These are phyloP conservation scores for Oryzias curvinotus DNA, from an alignment of 2,113 vertebrate species.

Conservation along the genomic window DNA sequence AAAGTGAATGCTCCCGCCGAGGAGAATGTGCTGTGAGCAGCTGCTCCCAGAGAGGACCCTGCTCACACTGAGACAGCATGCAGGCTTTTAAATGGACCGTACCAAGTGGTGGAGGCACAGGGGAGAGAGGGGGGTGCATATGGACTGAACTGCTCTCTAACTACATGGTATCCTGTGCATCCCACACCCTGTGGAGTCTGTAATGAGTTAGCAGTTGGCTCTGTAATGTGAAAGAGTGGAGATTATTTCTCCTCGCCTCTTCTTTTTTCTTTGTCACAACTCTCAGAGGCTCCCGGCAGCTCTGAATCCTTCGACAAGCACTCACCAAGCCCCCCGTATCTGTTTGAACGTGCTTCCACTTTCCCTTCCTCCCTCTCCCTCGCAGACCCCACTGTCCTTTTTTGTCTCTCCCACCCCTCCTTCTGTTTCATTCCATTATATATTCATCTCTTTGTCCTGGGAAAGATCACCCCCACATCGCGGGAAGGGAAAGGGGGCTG, in stretches of 20 bases:
- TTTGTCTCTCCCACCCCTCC: constrained; percentile 63
- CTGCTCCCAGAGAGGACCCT: constrained; percentile 78
- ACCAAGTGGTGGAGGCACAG: constrained; percentile 73
- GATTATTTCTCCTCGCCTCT: constrained; percentile 35
- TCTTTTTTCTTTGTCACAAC: constrained; percentile 16
- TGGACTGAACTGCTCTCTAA: constrained; percentile 52
- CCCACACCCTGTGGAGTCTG: constrained; percentile 45
- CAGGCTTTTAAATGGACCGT: constrained; percentile 80
- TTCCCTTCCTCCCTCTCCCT: constrained; percentile 53
- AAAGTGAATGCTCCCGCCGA: constrained; percentile 66
- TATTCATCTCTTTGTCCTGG: constrained; percentile 79
- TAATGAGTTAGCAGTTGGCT: constrained; percentile 45
- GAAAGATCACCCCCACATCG: constrained; percentile 68
- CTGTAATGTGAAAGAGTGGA: constrained; percentile 25
- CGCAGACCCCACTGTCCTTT: constrained; percentile 59
- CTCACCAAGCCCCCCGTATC: constrained; percentile 62
- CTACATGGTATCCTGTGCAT: constrained; percentile 30
- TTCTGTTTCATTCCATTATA: constrained; percentile 67
- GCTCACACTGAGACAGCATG: constrained; percentile 76
- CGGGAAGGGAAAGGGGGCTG: constrained; percentile 64
- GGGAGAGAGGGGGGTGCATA: constrained; percentile 45
- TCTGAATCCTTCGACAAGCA: constrained; percentile 56
- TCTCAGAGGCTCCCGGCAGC: constrained; percentile 35
- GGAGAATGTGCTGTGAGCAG: constrained; percentile 74
- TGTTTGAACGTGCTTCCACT: constrained; percentile 45